Conservation (phyloP, 1,140 invertebrate species). For the Drosophila arawakana region DNA sequence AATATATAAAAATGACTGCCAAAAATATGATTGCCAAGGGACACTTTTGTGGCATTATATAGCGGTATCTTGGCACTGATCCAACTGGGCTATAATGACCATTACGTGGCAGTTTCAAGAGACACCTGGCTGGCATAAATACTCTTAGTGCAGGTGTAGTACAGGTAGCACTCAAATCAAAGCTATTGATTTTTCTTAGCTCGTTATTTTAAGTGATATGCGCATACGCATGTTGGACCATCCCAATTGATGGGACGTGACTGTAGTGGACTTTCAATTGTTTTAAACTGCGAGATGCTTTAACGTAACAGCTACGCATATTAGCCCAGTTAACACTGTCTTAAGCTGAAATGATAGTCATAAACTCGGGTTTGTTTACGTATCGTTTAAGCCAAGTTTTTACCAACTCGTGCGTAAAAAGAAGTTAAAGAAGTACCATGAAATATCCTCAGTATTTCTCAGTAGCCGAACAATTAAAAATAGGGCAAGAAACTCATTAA, state of each 20-base stretch:
- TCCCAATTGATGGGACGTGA: conserved; percentile 56
- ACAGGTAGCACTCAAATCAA: conserved; percentile 50
- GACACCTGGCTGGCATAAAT: conserved; percentile 46
- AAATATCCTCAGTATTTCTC: conserved; percentile 59
- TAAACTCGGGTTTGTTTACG: conserved; percentile 1
- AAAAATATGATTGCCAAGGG: conserved; percentile 1
- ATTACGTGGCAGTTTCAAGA: conserved; percentile 47
- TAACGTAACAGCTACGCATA: conserved; percentile 28
- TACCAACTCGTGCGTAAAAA: conserved; percentile 36
- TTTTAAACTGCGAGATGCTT: conserved; percentile 47
- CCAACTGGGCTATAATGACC: conserved; percentile 67
- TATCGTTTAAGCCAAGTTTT: neutral
- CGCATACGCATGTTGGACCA: conserved; percentile 17
- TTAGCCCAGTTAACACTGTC: neutral
- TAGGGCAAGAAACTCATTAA: conserved; percentile 79
- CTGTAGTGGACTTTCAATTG: conserved; percentile 51
- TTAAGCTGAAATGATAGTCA: conserved; percentile 4
- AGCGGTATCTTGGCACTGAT: conserved; percentile 52
- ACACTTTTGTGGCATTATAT: neutral
- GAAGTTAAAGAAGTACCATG: conserved; percentile 29
- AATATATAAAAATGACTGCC: conserved; percentile 23
- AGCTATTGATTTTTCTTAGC: conserved; percentile 69
- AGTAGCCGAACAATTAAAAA: conserved; percentile 66
- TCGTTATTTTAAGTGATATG: conserved; percentile 43
- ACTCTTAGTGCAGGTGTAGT: neutral